Evolutionary conservation across 2,113 vertebrate genomes (phyloP), one percentile per base, ranked within the genome.

Genomic region (Prochilodus magdalenae): DNA sequence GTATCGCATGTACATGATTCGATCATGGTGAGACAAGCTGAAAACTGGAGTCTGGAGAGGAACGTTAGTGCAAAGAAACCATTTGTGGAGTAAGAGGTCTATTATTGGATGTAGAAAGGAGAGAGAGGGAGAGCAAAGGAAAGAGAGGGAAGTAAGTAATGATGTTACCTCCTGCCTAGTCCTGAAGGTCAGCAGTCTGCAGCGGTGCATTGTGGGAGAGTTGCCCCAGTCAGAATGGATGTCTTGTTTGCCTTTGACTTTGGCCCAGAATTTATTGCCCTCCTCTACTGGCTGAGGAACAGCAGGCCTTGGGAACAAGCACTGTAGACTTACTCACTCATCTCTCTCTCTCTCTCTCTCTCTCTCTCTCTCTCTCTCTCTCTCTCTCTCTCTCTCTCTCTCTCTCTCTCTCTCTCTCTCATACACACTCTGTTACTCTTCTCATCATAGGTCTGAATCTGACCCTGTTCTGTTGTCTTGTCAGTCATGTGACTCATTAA

Each of bases 101-200:
- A 90, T 93, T 92, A 85, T 86, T 89, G 89, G 89, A 89, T 49
- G 62, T 84, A 83, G 88, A 73, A 76, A 77, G 69, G 67, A 75
- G 83, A 81, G 85, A 90, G 84, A 83, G 85, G 86, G 79, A 89
- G 88, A 89, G 67, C 73, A 84, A 81, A 82, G 89, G 84, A 80
- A 83, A 86, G 80, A 89, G 88, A 89, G 22, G 55, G 22, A 60
- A 60, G 80, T 75, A 81, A 81, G 80, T 81, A 89, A 93, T 92
- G 90, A 93, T 92, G 89, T 84, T 81, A 84, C 86, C 89, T 89
- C 88, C 87, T 85, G 87, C 85, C 63, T 83, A 82, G 82, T 86
- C 27, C 90, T 92, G 92, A 94, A 95, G 92, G 94, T 94, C 92
- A 92, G 83, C 67, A 74, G 69, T 85, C 75, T 90, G 86, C 85